Conservation (phyloP, 1,140 invertebrate species). For the Rhagoletis zephyria region DNA sequence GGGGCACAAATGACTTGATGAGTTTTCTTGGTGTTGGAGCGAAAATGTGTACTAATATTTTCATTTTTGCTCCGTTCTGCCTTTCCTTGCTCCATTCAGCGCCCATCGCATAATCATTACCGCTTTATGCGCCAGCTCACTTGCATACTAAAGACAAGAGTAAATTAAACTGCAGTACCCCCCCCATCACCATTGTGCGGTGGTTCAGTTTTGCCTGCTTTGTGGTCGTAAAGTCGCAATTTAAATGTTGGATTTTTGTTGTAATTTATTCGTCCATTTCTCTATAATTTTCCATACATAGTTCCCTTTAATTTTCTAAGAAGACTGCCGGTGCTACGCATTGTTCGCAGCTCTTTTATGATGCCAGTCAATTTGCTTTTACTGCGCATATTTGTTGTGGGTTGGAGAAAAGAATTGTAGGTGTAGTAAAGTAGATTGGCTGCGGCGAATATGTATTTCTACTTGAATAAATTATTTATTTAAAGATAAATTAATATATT, state of each 20-base stretch:
- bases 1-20: background rate
- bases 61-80: background rate
- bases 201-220: background rate
- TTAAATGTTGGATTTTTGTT: background rate
- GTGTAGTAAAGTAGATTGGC: too few species aligned
- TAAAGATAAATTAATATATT: too few species aligned
- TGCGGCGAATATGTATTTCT: too few species aligned
- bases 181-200: too few species aligned
- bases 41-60: conserved; percentile 21
- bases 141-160: conserved; percentile 30
- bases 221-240: background rate
- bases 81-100: background rate
- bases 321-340: background rate
- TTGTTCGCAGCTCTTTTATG: background rate
- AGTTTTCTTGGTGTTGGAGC: conserved; percentile 21
- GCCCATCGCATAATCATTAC: conserved; percentile 34
- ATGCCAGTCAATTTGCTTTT: too few species aligned
- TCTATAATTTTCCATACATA: too few species aligned
- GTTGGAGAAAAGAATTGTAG: too few species aligned
- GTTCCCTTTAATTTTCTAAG: background rate
- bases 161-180: conserved; percentile 22
- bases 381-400: too few species aligned
- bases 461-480: too few species aligned
- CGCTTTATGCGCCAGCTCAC: conserved; percentile 7
- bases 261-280: too few species aligned